Base-by-base conservation (phyloP, 2,888 invertebrate genomes). In the Thecocarcelia acutangulata region DNA sequence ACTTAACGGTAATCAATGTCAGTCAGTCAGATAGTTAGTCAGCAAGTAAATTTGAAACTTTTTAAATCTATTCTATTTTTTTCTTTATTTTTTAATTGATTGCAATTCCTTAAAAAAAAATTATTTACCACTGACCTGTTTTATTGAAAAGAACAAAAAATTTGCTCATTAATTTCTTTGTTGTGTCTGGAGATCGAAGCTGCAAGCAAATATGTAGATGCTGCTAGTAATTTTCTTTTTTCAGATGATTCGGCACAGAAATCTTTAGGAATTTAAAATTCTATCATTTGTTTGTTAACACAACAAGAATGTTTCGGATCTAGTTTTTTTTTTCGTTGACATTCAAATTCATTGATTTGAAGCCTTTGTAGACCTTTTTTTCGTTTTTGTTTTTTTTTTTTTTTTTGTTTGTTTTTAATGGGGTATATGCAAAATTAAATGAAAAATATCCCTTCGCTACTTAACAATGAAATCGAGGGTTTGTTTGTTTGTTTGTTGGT, bases 1-100 rank as follows among this genome's bases (percentile, higher is more conserved):
- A 78, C 72, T 78, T 69, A 76, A 80, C 82, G 82, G 78, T 52
- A 83, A 82, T 80, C 84, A 84, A 84, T 84, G 82, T 83, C 83
- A 61, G 54, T n/a, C n/a, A n/a, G n/a, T n/a, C n/a, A n/a, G n/a
- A n/a, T n/a, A n/a, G n/a, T n/a, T n/a, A n/a, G n/a, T n/a, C n/a
- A n/a, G n/a, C n/a, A 13, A 46, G 46, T 42, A 64, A 33, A 28
- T 69, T 46, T 28, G 6, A 40, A 64, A 42, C 11, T 69, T 12
- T 58, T 58, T 52, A 37, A 13, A 12, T 5, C 9, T n/a, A 24
- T 40, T 33, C 15, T 15, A 17, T 50, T 50, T 54, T 21, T 44
- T 33, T 5, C 0, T 37, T 4, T 19, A 15, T 21, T n/a, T 13
- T 48, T 59, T 8, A 42, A 61, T 46, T 44, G 13, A 33, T 59